Conservation (phyloP, 2,888 invertebrate species). For the Clistopyga incitator region DNA sequence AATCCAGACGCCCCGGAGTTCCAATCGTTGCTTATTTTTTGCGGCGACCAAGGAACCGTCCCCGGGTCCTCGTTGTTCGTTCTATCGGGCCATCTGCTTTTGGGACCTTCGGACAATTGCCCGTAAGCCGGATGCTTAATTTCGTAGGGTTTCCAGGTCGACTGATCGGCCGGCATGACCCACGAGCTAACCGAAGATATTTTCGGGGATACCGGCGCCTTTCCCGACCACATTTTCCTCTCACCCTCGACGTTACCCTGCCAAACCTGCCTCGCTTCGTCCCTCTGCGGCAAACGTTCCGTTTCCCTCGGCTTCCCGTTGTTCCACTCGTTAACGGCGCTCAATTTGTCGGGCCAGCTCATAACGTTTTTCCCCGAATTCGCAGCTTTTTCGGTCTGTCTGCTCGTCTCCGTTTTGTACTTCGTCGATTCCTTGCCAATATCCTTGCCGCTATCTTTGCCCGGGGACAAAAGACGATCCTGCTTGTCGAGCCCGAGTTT, state of each 20-base stretch:
- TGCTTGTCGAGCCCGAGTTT: constrained; percentile 79
- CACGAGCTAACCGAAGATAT: constrained; percentile 75
- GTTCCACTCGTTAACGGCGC: constrained; percentile 58
- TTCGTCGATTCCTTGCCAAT: constrained; percentile 43
- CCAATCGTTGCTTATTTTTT: constrained; percentile 74
- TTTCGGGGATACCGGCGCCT: constrained; percentile 71
- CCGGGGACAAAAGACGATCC: constrained; percentile 57
- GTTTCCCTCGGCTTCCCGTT: constrained; percentile 46
- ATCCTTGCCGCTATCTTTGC: constrained; percentile 51
- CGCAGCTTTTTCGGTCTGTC: constrained; percentile 39
- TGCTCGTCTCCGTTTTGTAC: constrained; percentile 49
- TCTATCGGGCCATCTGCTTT: constrained; percentile 64
- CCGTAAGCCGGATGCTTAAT: constrained; percentile 66
- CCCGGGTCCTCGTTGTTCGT: constrained; percentile 58
- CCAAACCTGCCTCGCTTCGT: constrained; percentile 55
- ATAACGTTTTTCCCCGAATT: constrained; percentile 65
- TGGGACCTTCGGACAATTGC: constrained; percentile 51
- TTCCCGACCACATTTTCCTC: constrained; percentile 66
- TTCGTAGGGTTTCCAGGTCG: constrained; percentile 76
- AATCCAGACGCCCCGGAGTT: constrained; percentile 70
- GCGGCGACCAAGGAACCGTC: constrained; percentile 65
- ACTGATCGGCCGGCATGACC: constrained; percentile 75
- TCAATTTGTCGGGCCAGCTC: constrained; percentile 71
- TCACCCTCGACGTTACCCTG: constrained; percentile 46
- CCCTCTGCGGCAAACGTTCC: constrained; percentile 47